These are phyloP conservation scores for Micronisus gabar DNA, from an alignment of 2,113 vertebrate species.

Conservation along the genomic window DNA sequence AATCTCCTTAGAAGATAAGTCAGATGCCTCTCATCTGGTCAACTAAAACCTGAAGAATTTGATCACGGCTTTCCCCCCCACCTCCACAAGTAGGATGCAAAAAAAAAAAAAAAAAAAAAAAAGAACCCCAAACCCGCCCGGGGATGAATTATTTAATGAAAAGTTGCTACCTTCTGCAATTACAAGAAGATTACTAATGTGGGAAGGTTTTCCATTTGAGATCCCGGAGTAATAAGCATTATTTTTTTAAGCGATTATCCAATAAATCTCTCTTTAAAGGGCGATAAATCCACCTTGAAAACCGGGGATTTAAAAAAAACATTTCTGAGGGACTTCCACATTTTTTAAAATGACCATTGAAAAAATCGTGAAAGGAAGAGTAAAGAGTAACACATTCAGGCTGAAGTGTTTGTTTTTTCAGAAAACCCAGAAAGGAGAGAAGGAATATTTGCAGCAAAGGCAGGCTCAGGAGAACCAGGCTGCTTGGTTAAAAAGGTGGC, in stretches of 20 bases:
- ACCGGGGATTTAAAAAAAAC: neutral
- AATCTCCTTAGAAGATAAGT: neutral
- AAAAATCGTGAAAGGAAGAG: neutral
- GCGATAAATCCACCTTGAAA: constrained; percentile 57
- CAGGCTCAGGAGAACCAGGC: neutral
- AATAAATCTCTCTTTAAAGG: constrained; percentile 54
- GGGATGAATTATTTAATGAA: constrained; percentile 9
- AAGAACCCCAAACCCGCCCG: neutral
- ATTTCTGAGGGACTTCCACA: neutral
- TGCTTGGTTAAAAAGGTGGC: neutral
- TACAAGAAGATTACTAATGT: neutral
- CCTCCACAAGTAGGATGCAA: neutral
- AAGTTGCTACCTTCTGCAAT: constrained; percentile 14
- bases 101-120: neutral
- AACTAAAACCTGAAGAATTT: neutral
- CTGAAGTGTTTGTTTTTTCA: neutral
- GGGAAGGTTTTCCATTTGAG: constrained; percentile 11
- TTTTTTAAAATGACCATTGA: neutral
- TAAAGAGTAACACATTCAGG: neutral
- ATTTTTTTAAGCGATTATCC: constrained; percentile 45
- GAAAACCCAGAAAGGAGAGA: neutral
- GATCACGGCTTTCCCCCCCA: neutral
- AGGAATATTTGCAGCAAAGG: neutral
- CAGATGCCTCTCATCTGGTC: neutral
- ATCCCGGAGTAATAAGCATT: neutral